phyloP scores from a whole-genome alignment of 2,888 invertebrate species.

The Carcina quercana region DNA sequence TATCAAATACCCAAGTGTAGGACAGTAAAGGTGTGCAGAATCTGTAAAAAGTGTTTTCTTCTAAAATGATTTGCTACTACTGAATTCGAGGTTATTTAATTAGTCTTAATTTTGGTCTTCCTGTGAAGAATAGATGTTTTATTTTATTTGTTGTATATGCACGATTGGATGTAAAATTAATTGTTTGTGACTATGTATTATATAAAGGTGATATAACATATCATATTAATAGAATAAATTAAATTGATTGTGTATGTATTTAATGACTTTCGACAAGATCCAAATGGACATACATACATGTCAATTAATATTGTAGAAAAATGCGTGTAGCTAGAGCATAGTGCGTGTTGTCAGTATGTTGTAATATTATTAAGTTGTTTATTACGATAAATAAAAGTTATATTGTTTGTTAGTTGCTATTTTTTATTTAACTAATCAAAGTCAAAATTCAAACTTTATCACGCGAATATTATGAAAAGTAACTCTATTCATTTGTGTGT shows the following conservation, averaged over 20 bases:
- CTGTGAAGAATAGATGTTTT: background rate
- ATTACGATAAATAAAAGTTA: conserved; percentile 42
- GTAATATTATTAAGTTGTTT: conserved; percentile 4
- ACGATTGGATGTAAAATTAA: conserved; percentile 9
- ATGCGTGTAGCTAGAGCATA: conserved; percentile 17
- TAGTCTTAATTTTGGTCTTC: background rate
- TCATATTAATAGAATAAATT: conserved; percentile 35
- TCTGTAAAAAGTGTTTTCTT: too few species aligned
- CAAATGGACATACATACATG: conserved; percentile 17
- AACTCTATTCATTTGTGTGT: too few species aligned
- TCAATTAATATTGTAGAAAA: conserved; percentile 28
- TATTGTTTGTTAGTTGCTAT: conserved; percentile 48
- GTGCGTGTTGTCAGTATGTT: conserved; percentile 34
- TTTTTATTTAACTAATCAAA: too few species aligned
- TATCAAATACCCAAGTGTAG: too few species aligned
- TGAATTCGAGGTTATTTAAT: too few species aligned
- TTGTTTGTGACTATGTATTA: conserved; percentile 29
- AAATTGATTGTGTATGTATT: conserved; percentile 23
- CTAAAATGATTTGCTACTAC: too few species aligned
- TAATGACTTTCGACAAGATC: conserved; percentile 22
- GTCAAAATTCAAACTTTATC: too few species aligned
- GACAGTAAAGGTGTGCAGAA: too few species aligned
- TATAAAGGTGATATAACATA: conserved; percentile 49
- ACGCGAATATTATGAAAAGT: too few species aligned
- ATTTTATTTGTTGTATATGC: background rate